These are phyloP conservation scores for Stenurella melanura DNA, from an alignment of 2,888 invertebrate genomes.

Conservation along the genomic window DNA sequence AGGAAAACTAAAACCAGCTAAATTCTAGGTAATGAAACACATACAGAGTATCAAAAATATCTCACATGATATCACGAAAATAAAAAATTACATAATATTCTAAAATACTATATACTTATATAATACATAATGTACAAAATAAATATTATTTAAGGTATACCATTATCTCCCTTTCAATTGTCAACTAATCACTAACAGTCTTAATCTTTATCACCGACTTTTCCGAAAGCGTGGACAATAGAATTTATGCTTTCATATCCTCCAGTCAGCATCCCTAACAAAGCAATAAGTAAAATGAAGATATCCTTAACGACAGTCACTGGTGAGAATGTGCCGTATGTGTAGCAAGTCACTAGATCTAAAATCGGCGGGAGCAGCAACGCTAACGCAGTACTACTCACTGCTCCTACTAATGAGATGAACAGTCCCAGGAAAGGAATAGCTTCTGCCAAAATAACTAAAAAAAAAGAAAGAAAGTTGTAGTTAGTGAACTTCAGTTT, in stretches of 20 bases:
- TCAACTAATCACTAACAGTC: slow-evolving; percentile 17
- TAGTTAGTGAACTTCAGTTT: too few species aligned
- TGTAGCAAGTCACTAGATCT: slow-evolving; percentile 83
- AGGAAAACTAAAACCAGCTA: too few species aligned
- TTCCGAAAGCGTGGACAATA: slow-evolving; percentile 70
- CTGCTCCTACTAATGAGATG: slow-evolving; percentile 93
- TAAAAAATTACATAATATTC: slow-evolving; percentile 25
- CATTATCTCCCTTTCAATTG: slow-evolving; percentile 10
- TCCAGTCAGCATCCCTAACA: slow-evolving; percentile 84
- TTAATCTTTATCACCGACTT: not conserved
- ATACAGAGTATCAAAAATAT: slow-evolving; percentile 2
- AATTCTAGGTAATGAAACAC: not conserved
- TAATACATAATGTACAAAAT: slow-evolving; percentile 40
- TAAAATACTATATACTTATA: slow-evolving; percentile 27
- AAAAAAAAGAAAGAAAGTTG: slow-evolving; percentile 58
- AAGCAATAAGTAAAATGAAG: slow-evolving; percentile 80
- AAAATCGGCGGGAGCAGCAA: slow-evolving; percentile 92
- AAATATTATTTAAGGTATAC: slow-evolving; percentile 22
- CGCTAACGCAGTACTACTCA: slow-evolving; percentile 91
- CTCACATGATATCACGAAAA: slow-evolving; percentile 29
- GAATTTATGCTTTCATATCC: slow-evolving; percentile 83
- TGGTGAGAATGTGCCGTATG: slow-evolving; percentile 75
- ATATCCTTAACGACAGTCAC: slow-evolving; percentile 76
- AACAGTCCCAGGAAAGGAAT: slow-evolving; percentile 91
- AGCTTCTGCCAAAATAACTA: slow-evolving; percentile 89